Evolutionary conservation across 2,888 invertebrate genomes (phyloP).

Genomic region (Calameuta idolon): DNA sequence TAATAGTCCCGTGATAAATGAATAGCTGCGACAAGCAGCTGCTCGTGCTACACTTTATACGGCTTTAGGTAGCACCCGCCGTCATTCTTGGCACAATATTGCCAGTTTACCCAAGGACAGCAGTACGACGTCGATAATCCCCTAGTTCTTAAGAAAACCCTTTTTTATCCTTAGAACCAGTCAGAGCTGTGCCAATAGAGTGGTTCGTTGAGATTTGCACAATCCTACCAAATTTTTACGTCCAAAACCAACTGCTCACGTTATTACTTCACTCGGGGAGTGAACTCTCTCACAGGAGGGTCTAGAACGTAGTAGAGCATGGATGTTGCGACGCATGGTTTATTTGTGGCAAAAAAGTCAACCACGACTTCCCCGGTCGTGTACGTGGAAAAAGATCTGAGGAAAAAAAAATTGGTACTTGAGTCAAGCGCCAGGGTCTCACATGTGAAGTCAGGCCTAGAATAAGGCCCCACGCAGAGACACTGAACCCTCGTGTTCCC

Average conservation of each 20-base stretch:
- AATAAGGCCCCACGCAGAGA: constrained; percentile 9
- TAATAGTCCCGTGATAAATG: constrained; percentile 5
- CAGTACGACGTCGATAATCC: not conserved
- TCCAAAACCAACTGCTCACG: not conserved
- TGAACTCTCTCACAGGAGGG: not conserved
- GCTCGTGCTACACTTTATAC: not conserved
- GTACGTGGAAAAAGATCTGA: not conserved
- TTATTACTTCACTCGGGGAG: not conserved
- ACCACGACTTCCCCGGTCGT: not conserved
- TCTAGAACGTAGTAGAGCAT: not conserved
- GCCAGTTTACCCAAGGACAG: not conserved
- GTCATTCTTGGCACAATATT: not conserved
- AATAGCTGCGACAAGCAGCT: not conserved
- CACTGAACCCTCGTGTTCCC: not conserved
- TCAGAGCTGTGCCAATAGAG: not conserved
- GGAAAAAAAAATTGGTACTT: constrained; percentile 2
- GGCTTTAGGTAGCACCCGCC: not conserved
- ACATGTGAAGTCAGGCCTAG: not conserved
- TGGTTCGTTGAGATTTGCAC: not conserved
- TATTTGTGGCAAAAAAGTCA: constrained; percentile 33
- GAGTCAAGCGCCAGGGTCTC: not conserved
- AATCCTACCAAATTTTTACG: not conserved
- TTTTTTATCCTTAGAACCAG: not conserved
- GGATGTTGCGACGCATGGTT: constrained; percentile 29
- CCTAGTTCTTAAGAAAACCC: not conserved